Percentiles rank a stretch among this genome's conserved stretches.
phyloP scores from a whole-genome alignment of 1,140 invertebrate genomes.

The Theocolax elegans region DNA sequence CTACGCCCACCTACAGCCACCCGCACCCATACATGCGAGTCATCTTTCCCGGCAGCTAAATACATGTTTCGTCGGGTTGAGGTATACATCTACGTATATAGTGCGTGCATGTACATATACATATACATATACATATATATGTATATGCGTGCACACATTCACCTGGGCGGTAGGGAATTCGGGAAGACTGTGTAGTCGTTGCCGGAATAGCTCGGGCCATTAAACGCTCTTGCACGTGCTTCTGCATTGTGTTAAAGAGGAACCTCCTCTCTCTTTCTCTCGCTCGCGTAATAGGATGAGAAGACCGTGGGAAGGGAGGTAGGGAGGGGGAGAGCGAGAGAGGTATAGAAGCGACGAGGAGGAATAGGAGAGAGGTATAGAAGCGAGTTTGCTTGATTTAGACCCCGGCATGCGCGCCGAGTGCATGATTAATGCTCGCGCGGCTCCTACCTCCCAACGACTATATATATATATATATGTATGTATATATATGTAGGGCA shows the following conservation, averaged over 20 bases:
- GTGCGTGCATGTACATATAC: not conserved
- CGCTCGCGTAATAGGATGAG: too few relatives aligned
- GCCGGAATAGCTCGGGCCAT: constrained; percentile 12
- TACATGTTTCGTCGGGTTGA: not conserved
- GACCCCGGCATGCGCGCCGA: not conserved
- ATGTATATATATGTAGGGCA: too few relatives aligned
- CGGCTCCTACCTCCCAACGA: too few relatives aligned
- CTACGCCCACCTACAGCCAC: too few relatives aligned
- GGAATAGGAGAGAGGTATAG: not conserved
- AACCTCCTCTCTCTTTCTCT: not conserved
- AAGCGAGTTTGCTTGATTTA: constrained; percentile 4
- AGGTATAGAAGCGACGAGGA: not conserved
- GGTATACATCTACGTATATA: too few relatives aligned
- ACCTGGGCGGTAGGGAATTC: too few relatives aligned
- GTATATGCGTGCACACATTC: not conserved
- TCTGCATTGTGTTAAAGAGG: not conserved
- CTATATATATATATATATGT: too few relatives aligned
- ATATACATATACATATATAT: too few relatives aligned
- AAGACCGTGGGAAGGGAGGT: too few relatives aligned
- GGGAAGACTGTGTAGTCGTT: not conserved
- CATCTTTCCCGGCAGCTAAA: not conserved
- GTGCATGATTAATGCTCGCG: too few relatives aligned
- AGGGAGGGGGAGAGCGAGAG: too few relatives aligned
- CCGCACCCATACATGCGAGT: too few relatives aligned
- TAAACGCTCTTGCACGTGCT: constrained; percentile 18